Evolutionary conservation across 2,888 invertebrate genomes (phyloP).

Genomic region (Athripsodes cinereus): DNA sequence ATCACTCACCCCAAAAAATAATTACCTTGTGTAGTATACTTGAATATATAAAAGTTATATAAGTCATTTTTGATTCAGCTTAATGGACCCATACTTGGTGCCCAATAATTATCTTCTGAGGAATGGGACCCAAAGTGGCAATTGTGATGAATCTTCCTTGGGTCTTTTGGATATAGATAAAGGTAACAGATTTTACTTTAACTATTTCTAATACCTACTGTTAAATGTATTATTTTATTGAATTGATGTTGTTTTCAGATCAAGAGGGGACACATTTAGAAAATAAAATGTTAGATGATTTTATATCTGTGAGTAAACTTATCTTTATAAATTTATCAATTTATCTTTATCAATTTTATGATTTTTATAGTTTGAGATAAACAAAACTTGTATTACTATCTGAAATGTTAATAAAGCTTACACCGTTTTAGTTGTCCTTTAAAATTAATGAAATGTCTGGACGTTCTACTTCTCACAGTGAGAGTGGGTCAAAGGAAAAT

Average conservation of each 20-base stretch:
- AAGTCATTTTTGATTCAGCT: no score
- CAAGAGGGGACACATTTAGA: background rate
- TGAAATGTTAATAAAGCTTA: no score
- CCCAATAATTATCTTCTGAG: conserved; percentile 3
- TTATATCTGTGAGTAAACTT: background rate
- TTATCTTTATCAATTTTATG: no score
- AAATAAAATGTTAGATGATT: background rate
- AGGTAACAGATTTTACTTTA: conserved; percentile 1
- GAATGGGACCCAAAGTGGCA: background rate
- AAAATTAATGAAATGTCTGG: conserved; percentile 24
- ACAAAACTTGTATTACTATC: no score
- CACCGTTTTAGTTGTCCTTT: conserved; percentile 24
- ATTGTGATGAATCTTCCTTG: conserved; percentile 19
- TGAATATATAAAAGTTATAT: no score
- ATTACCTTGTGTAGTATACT: no score
- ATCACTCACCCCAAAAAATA: no score
- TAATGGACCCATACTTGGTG: background rate
- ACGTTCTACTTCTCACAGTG: conserved; percentile 17
- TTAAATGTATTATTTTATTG: no score
- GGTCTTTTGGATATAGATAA: conserved; percentile 22
- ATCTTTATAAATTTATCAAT: no score
- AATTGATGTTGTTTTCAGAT: background rate
- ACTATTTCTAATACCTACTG: no score
- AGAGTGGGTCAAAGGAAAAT: conserved; percentile 16
- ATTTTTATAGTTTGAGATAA: no score